These are phyloP conservation scores for Cryptus viduatorius DNA, from an alignment of 2,888 invertebrate genomes.

Conservation along the genomic window DNA sequence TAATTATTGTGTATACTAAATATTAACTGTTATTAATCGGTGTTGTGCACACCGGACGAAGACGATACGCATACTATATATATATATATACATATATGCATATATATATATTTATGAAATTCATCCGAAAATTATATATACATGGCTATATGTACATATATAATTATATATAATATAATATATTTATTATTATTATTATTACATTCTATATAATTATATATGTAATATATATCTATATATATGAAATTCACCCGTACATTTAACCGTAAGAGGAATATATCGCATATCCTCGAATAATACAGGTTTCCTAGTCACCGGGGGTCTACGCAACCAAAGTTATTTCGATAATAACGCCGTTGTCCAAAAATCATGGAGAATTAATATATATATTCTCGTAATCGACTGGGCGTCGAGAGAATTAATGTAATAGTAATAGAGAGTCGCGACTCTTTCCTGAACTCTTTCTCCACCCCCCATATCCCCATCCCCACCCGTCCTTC, in stretches of 20 bases:
- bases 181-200: too few relatives aligned
- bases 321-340: slow-evolving; percentile 62
- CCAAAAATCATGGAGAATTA: slow-evolving; percentile 15
- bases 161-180: too few relatives aligned
- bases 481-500: slow-evolving; percentile 12
- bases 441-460: slow-evolving; percentile 11
- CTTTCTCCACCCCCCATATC: background rate
- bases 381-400: slow-evolving; percentile 30
- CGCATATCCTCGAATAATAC: slow-evolving; percentile 44
- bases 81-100: too few relatives aligned
- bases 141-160: too few relatives aligned
- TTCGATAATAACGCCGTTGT: slow-evolving; percentile 36
- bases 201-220: too few relatives aligned
- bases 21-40: slow-evolving; percentile 11
- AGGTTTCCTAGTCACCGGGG: slow-evolving; percentile 65
- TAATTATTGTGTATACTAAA: slow-evolving; percentile 19
- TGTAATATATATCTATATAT: background rate
- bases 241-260: background rate
- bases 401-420: slow-evolving; percentile 25
- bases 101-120: too few relatives aligned
- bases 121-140: too few relatives aligned
- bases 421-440: slow-evolving; percentile 42
- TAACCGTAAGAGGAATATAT: slow-evolving; percentile 43
- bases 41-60: slow-evolving; percentile 22
- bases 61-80: background rate